Percentiles rank a stretch among this genome's conserved stretches.
These are phyloP conservation scores for Graphium colonna DNA, from an alignment of 2,888 invertebrate species.

Conservation along the genomic window DNA sequence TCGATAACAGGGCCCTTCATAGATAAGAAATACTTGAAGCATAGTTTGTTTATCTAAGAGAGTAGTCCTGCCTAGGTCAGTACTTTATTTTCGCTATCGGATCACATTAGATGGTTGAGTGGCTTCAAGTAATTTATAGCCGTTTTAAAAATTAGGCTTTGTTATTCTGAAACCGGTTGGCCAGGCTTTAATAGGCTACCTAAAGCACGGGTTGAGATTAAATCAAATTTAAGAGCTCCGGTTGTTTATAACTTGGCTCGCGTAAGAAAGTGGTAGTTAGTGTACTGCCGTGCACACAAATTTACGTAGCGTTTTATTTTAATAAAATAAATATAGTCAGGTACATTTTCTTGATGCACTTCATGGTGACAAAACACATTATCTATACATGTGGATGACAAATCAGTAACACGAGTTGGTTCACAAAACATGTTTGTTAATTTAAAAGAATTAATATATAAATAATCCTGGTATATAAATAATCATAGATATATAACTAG, in stretches of 20 bases:
- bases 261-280: conserved; percentile 17
- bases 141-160: neutral
- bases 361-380: no score
- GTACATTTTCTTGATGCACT: no score
- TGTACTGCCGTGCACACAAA: conserved; percentile 6
- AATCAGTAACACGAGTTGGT: no score
- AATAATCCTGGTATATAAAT: no score
- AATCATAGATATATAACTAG: no score
- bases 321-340: neutral
- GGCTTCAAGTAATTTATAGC: no score
- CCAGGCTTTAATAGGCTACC: conserved; percentile 1
- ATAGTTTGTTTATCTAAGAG: no score
- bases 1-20: no score
- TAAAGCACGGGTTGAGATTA: conserved; percentile 10
- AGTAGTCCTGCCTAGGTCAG: no score
- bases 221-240: conserved; percentile 21
- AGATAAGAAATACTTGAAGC: neutral
- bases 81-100: neutral
- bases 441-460: no score
- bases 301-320: neutral
- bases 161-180: neutral
- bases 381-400: no score
- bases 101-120: neutral
- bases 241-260: conserved; percentile 10
- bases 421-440: no score